Conservation (phyloP, 37 sponge, comb jelly and placozoan genomes). For the Crambe crambe region DNA sequence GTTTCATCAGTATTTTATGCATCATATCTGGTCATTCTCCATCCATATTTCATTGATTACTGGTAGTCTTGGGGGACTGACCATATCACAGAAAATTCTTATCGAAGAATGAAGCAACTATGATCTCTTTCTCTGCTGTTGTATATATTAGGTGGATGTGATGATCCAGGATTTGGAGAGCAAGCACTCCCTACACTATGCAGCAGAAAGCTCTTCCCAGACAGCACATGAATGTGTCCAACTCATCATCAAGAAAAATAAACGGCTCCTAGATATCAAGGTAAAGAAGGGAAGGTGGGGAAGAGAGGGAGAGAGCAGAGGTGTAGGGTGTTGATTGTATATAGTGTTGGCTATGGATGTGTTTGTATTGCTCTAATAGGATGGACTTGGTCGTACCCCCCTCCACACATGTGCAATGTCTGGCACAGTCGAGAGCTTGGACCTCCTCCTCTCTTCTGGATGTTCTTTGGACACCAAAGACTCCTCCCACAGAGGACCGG, state of each 20-base stretch:
- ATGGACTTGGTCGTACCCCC: constrained; percentile 46
- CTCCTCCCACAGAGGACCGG: constrained; percentile 33
- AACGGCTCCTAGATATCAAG: constrained; percentile 26
- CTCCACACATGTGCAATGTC: constrained; percentile 44
- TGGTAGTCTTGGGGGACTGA: background rate
- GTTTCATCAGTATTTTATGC: background rate
- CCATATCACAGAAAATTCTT: no score
- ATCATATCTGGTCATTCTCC: background rate
- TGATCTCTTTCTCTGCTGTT: no score
- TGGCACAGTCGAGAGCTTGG: constrained; percentile 43
- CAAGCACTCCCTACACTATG: constrained; percentile 71
- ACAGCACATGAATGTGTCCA: constrained; percentile 32
- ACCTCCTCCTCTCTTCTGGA: constrained; percentile 34
- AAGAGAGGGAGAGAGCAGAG: background rate
- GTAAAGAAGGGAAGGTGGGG: background rate
- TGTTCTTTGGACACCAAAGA: constrained; percentile 41
- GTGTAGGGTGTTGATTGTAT: background rate
- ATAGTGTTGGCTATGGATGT: background rate
- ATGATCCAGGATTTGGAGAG: constrained; percentile 47
- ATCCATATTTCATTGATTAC: background rate
- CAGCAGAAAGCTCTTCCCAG: constrained; percentile 39
- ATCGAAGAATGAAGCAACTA: no score
- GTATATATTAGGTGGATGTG: constrained; percentile 12
- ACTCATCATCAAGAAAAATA: constrained; percentile 45
- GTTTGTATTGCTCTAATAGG: background rate